Percentiles rank a stretch among this genome's conserved stretches.
Conservation (phyloP, 2,888 invertebrate species). For the Phyllotreta striolata region DNA sequence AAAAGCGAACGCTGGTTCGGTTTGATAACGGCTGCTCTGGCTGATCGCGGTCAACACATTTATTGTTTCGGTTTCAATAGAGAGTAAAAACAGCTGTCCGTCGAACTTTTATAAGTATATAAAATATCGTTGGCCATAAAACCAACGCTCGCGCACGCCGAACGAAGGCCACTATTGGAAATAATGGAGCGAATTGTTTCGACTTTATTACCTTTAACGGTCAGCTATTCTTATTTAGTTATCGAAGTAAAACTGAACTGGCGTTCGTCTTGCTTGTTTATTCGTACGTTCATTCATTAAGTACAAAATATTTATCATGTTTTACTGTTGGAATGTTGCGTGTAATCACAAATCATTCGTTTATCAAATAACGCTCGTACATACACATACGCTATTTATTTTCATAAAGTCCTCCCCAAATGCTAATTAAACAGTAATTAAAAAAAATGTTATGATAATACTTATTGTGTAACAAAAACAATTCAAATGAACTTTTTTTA, state of each 20-base stretch:
- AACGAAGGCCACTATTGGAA: slow-evolving; percentile 16
- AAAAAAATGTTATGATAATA: too few species aligned
- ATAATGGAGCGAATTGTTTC: slow-evolving; percentile 3
- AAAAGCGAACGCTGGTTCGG: neutral
- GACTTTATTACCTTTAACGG: neutral
- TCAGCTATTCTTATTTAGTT: slow-evolving; percentile 2
- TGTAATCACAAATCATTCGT: slow-evolving; percentile 14
- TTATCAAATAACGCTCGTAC: slow-evolving; percentile 1
- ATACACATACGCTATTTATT: slow-evolving; percentile 3
- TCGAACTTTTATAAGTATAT: slow-evolving; percentile 12
- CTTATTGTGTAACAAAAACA: too few species aligned
- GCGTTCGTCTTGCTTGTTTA: neutral
- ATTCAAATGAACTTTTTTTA: too few species aligned
- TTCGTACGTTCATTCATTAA: neutral
- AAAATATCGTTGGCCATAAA: slow-evolving; percentile 5
- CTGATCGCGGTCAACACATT: slow-evolving; percentile 8
- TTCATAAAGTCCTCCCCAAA: neutral
- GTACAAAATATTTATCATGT: slow-evolving; percentile 15
- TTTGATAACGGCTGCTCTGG: slow-evolving; percentile 1
- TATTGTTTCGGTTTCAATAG: slow-evolving; percentile 8
- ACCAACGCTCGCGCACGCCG: slow-evolving; percentile 3
- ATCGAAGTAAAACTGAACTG: neutral
- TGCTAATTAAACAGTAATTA: too few species aligned
- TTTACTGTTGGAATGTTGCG: slow-evolving; percentile 10
- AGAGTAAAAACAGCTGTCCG: slow-evolving; percentile 10